phyloP scores from a whole-genome alignment of 2,797 vertebrate species.

The Chiloscyllium punctatum region DNA sequence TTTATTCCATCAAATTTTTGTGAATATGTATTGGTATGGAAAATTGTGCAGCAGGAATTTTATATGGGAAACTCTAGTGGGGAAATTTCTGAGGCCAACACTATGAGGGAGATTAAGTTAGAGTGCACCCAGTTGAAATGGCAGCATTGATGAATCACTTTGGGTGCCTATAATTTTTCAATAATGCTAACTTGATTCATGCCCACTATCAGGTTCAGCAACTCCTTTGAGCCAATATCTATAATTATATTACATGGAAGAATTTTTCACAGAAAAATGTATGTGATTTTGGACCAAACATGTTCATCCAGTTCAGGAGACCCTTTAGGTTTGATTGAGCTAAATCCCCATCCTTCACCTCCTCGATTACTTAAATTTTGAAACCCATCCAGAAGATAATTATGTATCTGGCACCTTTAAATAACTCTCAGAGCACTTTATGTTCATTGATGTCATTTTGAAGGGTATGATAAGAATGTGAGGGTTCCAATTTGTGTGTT shows the following conservation, averaged over 20 bases:
- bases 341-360: neutral
- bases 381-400: neutral
- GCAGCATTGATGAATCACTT: conserved; percentile 4
- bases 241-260: neutral
- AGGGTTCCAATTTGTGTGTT: neutral
- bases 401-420: neutral
- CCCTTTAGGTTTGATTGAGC: neutral
- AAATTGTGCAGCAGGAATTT: neutral
- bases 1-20: neutral
- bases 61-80: neutral
- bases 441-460: neutral
- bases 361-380: neutral
- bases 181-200: neutral
- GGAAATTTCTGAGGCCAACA: neutral
- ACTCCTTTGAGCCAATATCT: neutral
- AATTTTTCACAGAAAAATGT: neutral
- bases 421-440: neutral
- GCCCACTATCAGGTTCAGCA: neutral
- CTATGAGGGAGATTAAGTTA: neutral
- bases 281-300: neutral
- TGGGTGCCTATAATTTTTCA: neutral
- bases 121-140: neutral
- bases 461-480: neutral
- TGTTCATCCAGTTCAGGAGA: neutral
- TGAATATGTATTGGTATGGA: neutral